phyloP scores from a whole-genome alignment of 2,797 vertebrate species.

The Spinus pinus region DNA sequence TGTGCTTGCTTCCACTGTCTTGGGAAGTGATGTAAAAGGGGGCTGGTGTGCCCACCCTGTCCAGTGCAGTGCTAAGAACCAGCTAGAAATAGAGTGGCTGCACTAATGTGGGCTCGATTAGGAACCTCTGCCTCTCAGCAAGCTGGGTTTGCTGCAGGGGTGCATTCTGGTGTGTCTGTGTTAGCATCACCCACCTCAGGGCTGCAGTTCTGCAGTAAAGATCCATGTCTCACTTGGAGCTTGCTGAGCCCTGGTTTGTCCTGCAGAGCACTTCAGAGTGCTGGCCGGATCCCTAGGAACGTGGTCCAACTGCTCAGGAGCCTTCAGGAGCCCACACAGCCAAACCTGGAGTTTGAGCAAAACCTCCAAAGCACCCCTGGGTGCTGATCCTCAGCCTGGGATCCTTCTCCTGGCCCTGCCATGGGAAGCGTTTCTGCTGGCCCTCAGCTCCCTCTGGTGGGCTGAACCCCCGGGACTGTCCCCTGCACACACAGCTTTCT shows the following conservation, averaged over 20 bases:
- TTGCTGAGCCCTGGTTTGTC: background rate
- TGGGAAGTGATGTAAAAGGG: background rate
- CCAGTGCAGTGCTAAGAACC: background rate
- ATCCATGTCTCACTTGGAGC: background rate
- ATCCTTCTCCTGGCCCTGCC: accelerated
- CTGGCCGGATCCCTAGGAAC: background rate
- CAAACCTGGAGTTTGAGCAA: background rate
- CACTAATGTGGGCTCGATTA: background rate
- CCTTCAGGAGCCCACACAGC: background rate
- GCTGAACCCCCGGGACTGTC: background rate
- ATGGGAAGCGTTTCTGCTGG: background rate
- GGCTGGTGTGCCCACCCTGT: background rate
- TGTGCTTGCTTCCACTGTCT: background rate
- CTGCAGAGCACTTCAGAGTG: background rate
- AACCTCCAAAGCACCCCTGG: background rate
- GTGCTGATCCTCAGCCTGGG: background rate
- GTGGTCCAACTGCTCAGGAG: background rate
- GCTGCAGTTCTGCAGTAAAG: background rate
- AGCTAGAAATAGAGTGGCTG: background rate
- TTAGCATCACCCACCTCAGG: background rate
- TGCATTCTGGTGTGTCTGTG: background rate
- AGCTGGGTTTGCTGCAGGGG: accelerated
- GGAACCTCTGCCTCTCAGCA: background rate
- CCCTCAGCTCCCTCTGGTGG: background rate
- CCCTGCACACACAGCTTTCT: background rate